Base-by-base conservation (phyloP, 37 sponge, comb jelly and placozoan species). In the Eunapius fragilis region DNA sequence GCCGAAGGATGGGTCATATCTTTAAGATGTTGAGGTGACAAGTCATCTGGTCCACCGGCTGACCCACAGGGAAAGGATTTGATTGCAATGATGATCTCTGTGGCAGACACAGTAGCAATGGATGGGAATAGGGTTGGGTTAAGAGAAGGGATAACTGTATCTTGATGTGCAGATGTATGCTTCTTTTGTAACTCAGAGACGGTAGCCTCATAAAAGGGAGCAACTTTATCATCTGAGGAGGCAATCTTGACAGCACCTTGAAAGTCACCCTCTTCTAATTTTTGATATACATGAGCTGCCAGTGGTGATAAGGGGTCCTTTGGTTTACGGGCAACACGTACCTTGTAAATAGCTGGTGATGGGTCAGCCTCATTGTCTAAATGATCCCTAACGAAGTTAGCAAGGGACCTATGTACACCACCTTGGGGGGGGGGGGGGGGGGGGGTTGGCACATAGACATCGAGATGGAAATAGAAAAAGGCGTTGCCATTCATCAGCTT, bases 21-120 rank as follows among this genome's bases (percentile, higher is more conserved):
- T n/a, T 74, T 31, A 19, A 89, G 89, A 38, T 89, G 89, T 74
- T 85, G 85, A 32, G 85, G 90, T 10, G 58, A 49, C 3, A 88
- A 36, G 14, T 79, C 79, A 88, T 82, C 84, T 45, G 89, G 83
- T 24, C 89, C 89, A 13, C 78, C 79, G 27, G 84, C 84, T 9
- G 89, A 88, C 48, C 83, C 34, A 22, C 37, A 50, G 28, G 77
- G 72, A 69, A 88, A 83, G 35, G 87, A 76, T 41, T 13, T 71
- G 25, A 87, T 80, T 11, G 72, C 87, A 72, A 25, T 31, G 6
- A 11, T 58, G 58, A 58, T 58, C 58, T 58, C 58, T 58, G 58
- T 58, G 58, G 58, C 58, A 41, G 6, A 41, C 3, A 41, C 41
- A 41, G 41, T 6, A 58, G 17, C 58, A 58, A 58, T 58, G 17